Conservation (phyloP, 2,888 invertebrate species). For the Hirtodrosophila cameraria region DNA sequence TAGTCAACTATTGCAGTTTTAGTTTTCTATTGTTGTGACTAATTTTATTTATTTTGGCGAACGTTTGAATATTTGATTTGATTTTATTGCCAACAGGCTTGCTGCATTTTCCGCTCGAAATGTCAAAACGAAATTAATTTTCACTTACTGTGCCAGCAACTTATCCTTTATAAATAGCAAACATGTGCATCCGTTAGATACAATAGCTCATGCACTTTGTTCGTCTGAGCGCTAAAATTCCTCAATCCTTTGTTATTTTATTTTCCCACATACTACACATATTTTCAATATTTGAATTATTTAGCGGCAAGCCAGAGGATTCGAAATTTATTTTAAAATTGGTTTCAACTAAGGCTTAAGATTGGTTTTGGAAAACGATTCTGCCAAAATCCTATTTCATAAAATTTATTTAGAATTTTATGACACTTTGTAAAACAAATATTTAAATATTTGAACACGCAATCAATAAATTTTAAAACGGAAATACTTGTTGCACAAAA, state of each 20-base stretch:
- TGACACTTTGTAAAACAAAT: too few species aligned
- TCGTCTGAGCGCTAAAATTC: slow-evolving; percentile 52
- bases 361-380: too few species aligned
- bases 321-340: neutral
- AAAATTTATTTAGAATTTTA: too few species aligned
- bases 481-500: too few species aligned
- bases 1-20: slow-evolving; percentile 59
- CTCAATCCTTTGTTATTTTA: slow-evolving; percentile 27
- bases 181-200: slow-evolving; percentile 31
- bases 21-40: slow-evolving; percentile 62
- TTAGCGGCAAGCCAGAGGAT: neutral
- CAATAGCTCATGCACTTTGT: slow-evolving; percentile 26
- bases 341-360: too few species aligned
- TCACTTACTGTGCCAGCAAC: slow-evolving; percentile 62
- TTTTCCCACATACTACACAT: slow-evolving; percentile 34
- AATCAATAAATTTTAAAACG: too few species aligned
- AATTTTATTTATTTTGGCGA: slow-evolving; percentile 56
- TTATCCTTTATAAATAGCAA: slow-evolving; percentile 22
- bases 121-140: slow-evolving; percentile 61
- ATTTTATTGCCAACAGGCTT: slow-evolving; percentile 42
- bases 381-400: too few species aligned
- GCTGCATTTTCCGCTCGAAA: slow-evolving; percentile 15
- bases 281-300: slow-evolving; percentile 11
- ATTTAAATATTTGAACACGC: too few species aligned
- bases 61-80: slow-evolving; percentile 43